phyloP scores from a whole-genome alignment of 64 coral and sea anemone genomes.

The Actinia equina region DNA sequence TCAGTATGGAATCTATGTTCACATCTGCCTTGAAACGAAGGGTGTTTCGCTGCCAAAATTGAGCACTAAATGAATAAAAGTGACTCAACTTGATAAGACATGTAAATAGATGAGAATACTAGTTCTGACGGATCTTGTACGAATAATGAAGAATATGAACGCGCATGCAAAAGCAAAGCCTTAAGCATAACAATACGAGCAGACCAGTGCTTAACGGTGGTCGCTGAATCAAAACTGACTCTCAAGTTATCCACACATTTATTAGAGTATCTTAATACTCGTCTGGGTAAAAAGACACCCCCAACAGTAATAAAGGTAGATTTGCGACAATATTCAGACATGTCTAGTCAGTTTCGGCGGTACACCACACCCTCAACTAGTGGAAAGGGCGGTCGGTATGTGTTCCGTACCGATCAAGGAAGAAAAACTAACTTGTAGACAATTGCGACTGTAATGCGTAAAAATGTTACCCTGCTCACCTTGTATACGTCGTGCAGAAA shows the following conservation, averaged over 20 bases:
- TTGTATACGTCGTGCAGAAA: background rate
- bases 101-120: background rate
- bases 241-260: background rate
- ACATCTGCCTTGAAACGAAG: background rate
- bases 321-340: conserved; percentile 1
- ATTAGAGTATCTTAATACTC: background rate
- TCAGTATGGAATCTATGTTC: background rate
- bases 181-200: background rate
- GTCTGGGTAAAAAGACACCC: conserved; percentile 14
- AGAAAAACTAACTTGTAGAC: background rate
- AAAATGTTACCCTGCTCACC: background rate
- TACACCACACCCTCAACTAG: conserved; percentile 21
- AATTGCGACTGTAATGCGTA: background rate
- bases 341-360: conserved; percentile 5
- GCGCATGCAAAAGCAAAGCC: background rate
- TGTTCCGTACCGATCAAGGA: background rate
- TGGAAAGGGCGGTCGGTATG: conserved; percentile 13
- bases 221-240: background rate
- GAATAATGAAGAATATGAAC: background rate
- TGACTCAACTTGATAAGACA: background rate
- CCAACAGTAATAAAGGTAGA: background rate
- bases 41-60: background rate
- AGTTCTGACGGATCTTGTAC: background rate
- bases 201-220: background rate
- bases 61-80: background rate